A percentile compares a stretch with the other conserved stretches of the same genome.
These are phyloP conservation scores for Actinia tenebrosa DNA, from an alignment of 64 coral and sea anemone genomes.

Conservation along the genomic window DNA sequence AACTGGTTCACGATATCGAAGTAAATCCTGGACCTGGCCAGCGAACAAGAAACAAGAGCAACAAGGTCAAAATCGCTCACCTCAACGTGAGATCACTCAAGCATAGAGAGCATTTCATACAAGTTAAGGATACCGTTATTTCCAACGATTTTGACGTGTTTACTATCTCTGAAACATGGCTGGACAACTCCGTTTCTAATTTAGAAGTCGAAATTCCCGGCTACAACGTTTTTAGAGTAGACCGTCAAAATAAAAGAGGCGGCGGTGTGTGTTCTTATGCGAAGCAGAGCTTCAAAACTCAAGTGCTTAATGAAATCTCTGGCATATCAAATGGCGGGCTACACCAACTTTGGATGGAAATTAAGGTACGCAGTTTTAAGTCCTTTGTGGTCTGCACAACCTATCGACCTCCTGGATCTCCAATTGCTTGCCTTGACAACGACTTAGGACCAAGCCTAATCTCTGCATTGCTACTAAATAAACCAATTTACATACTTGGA, in stretches of 20 bases:
- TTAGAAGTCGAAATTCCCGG: slow-evolving; percentile 50
- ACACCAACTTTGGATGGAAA: slow-evolving; percentile 48
- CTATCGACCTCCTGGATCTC: slow-evolving; percentile 40
- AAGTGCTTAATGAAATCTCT: slow-evolving; percentile 38
- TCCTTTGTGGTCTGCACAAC: slow-evolving; percentile 40
- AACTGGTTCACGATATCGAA: too few species aligned
- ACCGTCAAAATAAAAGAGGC: slow-evolving; percentile 39
- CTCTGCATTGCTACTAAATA: slow-evolving; percentile 20
- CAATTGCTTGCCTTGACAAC: slow-evolving; percentile 29
- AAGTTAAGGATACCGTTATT: too few species aligned
- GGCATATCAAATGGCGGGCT: slow-evolving; percentile 29
- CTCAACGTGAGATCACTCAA: too few species aligned
- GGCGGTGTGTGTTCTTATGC: slow-evolving; percentile 43
- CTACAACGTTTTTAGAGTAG: slow-evolving; percentile 34
- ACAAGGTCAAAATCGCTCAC: too few species aligned
- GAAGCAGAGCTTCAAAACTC: slow-evolving; percentile 37
- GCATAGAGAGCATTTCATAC: too few species aligned
- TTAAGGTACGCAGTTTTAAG: slow-evolving; percentile 39
- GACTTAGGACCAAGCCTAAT: slow-evolving; percentile 28
- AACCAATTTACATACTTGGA: slow-evolving; percentile 45
- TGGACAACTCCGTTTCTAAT: slow-evolving; percentile 21
- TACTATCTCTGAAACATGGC: slow-evolving; percentile 47
- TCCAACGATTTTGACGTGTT: slow-evolving; percentile 49
- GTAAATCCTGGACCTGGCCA: too few species aligned
- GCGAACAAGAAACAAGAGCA: too few species aligned